These are phyloP conservation scores for Centruroides vittatus DNA, from an alignment of 1,140 invertebrate species.

Conservation along the genomic window DNA sequence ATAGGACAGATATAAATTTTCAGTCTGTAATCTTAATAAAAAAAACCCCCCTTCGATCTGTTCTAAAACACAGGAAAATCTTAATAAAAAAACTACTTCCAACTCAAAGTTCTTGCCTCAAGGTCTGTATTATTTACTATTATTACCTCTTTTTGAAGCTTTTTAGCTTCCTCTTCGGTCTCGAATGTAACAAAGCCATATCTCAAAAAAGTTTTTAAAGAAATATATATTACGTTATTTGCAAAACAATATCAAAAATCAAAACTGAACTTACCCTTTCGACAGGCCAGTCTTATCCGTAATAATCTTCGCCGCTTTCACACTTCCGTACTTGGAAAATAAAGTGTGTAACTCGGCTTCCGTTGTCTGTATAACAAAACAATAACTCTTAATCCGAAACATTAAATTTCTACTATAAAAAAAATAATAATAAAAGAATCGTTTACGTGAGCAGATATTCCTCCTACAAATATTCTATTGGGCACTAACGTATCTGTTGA, in stretches of 20 bases:
- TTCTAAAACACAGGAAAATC: too few relatives aligned
- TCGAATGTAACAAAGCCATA: constrained; percentile 94
- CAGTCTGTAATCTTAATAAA: too few relatives aligned
- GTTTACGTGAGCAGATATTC: constrained; percentile 59
- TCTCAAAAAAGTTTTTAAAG: constrained; percentile 2
- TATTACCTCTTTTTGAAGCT: constrained; percentile 32
- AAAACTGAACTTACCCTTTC: constrained; percentile 47
- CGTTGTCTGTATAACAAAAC: constrained; percentile 37
- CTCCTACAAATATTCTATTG: constrained; percentile 87
- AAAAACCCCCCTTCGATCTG: too few relatives aligned
- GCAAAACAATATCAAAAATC: not conserved
- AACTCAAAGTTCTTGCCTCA: too few relatives aligned
- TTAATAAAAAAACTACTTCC: too few relatives aligned
- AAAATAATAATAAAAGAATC: not conserved
- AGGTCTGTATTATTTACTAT: not conserved
- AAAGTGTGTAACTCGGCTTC: constrained; percentile 32
- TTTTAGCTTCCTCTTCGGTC: constrained; percentile 72
- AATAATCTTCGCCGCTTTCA: constrained; percentile 88
- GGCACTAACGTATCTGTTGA: constrained; percentile 42
- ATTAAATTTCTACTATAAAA: not conserved
- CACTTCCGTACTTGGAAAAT: constrained; percentile 56
- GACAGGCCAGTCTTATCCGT: constrained; percentile 82
- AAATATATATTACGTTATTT: not conserved
- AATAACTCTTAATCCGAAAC: not conserved
- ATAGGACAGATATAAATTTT: too few relatives aligned